Conservation (phyloP, 2,888 invertebrate genomes). For the Adelognathus sp. region DNA sequence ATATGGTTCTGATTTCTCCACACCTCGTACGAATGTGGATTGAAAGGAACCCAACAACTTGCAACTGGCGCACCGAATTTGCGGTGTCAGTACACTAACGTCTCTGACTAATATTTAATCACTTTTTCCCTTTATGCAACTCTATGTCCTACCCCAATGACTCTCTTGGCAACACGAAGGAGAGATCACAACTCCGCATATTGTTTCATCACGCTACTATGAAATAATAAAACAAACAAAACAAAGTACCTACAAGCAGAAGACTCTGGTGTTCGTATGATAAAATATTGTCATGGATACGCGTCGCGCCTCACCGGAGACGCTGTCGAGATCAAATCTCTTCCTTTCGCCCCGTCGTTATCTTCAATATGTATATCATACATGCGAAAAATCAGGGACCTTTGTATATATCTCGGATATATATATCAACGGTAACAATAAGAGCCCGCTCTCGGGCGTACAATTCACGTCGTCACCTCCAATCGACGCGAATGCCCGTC, state of each 20-base stretch:
- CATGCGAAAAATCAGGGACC: slow-evolving; percentile 10
- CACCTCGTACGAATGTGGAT: slow-evolving; percentile 28
- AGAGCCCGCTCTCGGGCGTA: slow-evolving; percentile 22
- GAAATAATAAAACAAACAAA: too few species aligned
- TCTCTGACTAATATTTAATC: slow-evolving; percentile 22
- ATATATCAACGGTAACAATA: slow-evolving; percentile 17
- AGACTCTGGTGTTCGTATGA: slow-evolving; percentile 51
- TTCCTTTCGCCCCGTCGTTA: not conserved
- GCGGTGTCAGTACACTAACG: slow-evolving; percentile 11
- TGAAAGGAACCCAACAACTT: slow-evolving; percentile 56
- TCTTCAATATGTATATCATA: not conserved
- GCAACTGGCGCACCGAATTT: slow-evolving; percentile 28
- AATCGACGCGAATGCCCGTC: not conserved
- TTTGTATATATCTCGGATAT: slow-evolving; percentile 24
- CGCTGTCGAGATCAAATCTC: slow-evolving; percentile 27
- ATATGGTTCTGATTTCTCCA: slow-evolving; percentile 47
- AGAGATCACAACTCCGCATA: not conserved
- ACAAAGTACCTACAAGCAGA: slow-evolving; percentile 22
- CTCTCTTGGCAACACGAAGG: not conserved
- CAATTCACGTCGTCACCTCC: not conserved
- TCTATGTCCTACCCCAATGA: slow-evolving; percentile 15
- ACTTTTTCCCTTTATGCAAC: slow-evolving; percentile 24
- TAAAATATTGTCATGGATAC: slow-evolving; percentile 68
- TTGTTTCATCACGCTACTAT: not conserved
- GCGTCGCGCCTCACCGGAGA: slow-evolving; percentile 21